Evolutionary conservation across 2,113 vertebrate genomes (phyloP).

Genomic region (Saimiri boliviensis): DNA sequence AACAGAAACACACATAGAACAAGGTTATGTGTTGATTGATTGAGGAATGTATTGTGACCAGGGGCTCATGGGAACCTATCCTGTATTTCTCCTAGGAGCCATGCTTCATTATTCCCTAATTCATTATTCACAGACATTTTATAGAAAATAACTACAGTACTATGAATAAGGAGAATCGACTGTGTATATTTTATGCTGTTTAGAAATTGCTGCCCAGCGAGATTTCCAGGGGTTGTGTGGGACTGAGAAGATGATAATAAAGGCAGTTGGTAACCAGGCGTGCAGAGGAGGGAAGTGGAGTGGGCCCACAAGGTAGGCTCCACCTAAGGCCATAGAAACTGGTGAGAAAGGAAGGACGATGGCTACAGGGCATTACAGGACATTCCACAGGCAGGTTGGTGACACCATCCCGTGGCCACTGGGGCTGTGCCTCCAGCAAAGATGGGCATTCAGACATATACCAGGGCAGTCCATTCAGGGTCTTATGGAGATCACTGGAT

Average conservation of each 20-base stretch:
- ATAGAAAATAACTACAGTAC: neutral
- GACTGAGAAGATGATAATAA: neutral
- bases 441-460: neutral
- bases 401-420: neutral
- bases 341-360: too few relatives aligned
- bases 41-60: neutral
- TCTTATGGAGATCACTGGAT: neutral
- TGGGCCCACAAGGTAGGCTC: neutral
- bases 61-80: neutral
- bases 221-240: neutral
- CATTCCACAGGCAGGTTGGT: neutral
- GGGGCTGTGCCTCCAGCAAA: neutral
- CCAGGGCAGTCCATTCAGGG: neutral
- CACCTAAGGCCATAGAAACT: neutral
- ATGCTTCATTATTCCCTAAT: neutral
- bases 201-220: neutral
- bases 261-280: neutral
- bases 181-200: neutral
- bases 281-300: neutral
- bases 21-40: neutral
- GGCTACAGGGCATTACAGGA: neutral
- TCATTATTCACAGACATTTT: neutral
- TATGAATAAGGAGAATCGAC: accelerated
- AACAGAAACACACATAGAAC: neutral
- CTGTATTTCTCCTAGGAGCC: neutral